Base-by-base conservation (phyloP, 37 sponge, comb jelly and placozoan species). In the Agelas oroides region DNA sequence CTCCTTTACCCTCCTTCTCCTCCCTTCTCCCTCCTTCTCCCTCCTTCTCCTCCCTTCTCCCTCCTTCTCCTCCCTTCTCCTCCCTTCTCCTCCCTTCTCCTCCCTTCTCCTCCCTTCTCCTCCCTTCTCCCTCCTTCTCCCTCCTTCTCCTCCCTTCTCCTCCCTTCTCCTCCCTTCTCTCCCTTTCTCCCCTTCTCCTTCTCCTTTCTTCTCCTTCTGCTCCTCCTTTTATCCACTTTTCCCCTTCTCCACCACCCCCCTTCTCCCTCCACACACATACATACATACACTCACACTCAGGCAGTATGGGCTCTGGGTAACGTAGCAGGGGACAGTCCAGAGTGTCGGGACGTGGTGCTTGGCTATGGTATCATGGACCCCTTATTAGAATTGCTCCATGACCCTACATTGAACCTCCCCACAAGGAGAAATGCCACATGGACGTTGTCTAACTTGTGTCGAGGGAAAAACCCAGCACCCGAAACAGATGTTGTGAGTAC, bases 221-320 rank as follows among this genome's bases (percentile, higher is more conserved):
- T 41, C 46, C 5, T 0, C 16, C 54, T 71, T 53, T 0, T n/a
- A 19, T 8, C 31, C 16, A 19, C 59, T 53, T 12, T n/a, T n/a
- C 25, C 15, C 31, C 31, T 12, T 78, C 24, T 17, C 8, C 24
- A 2, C 65, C 14, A 2, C 75, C 25, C 13, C 23, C 55, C 19
- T 46, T 36, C 75, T 36, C n/a, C 11, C 55, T 46, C 46, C 46
- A 46, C 8, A 3, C 46, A 3, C 46, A 1, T 46, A 3, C 54
- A 38, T 35, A 56, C 33, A 5, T 58, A 8, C 35, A 3, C 63
- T 20, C 65, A 3, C 27, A 46, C 12, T 0, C 92, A 97, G 92
- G 98, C 91, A 28, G 80, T 93, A 0, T 97, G 98, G 98, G 96
- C 98, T 5, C 91, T 97, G 1, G 98, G 98, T 1, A 97, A 97